Base-by-base conservation (phyloP, 1,140 invertebrate species). In the Cardiocondyla obscurior region DNA sequence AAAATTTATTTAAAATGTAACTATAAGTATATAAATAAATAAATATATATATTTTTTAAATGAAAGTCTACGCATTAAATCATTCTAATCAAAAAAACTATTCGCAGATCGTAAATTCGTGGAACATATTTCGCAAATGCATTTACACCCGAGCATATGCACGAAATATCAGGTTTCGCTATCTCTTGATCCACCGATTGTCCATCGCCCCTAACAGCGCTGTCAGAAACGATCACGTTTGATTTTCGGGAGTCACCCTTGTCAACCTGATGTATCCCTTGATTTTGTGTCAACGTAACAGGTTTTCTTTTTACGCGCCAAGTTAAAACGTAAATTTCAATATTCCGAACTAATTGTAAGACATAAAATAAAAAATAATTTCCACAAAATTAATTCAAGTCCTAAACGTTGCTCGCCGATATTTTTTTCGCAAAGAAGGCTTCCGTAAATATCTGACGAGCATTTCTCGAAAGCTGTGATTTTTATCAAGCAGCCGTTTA, bases 121-220 rank as follows among this genome's bases (percentile, higher is more conserved):
- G 19, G 44, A 64, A 44, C 62, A 81, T 82, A 85, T 88, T 87
- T 85, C 36, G 22, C 36, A 36, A 42, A 67, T 76, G 28, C 39
- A 53, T 55, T 57, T 64, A 70, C 25, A 39, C 46, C 44, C 85
- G 58, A 88, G 69, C 86, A 87, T 88, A 87, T 88, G 85, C 65
- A 85, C 84, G 28, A 70, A 51, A 49, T 85, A 86, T 86, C 84
- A 25, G 69, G 72, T 86, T 86, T 85, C 86, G 42, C 69, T 87
- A 86, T 87, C 86, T 87, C 77, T 65, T 81, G 65, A 84, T 85
- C 67, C 85, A 28, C 62, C 76, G 67, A 88, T 88, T 79, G 85
- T 58, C 65, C 85, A 86, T 65, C 82, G 82, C 69, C 86, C 86
- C 86, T 88, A 87, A 88, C 85, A 53, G 86, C 42, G 30, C 86